A percentile compares a stretch with the other conserved stretches of the same genome.
Evolutionary conservation across 2,113 vertebrate species (phyloP).

Genomic region (Vanacampus margaritifer): DNA sequence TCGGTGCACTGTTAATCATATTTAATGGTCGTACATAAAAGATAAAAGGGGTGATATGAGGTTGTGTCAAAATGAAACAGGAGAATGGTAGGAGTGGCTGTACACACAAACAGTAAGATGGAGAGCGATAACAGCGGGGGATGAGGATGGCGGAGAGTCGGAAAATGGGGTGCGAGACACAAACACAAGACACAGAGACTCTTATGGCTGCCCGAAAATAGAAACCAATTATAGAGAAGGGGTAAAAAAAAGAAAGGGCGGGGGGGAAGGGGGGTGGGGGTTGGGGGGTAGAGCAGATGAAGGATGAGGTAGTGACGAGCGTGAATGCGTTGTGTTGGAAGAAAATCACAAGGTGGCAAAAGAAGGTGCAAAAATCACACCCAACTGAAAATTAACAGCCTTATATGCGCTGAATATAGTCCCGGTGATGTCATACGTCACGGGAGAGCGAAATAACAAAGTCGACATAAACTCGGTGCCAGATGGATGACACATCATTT

Average conservation of each 20-base stretch:
- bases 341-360: slow-evolving; percentile 61
- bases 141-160: slow-evolving; percentile 75
- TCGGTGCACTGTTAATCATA: slow-evolving; percentile 21
- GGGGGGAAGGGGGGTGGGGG: slow-evolving; percentile 42
- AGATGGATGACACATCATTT: slow-evolving; percentile 21
- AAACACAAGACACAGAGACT: slow-evolving; percentile 75
- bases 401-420: slow-evolving; percentile 45
- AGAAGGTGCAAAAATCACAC: slow-evolving; percentile 56
- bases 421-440: slow-evolving; percentile 36
- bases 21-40: slow-evolving; percentile 26
- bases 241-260: slow-evolving; percentile 65
- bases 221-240: slow-evolving; percentile 78
- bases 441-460: slow-evolving; percentile 7
- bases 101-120: slow-evolving; percentile 49
- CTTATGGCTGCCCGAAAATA: slow-evolving; percentile 77
- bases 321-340: slow-evolving; percentile 63
- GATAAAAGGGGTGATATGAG: slow-evolving; percentile 22
- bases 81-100: slow-evolving; percentile 17
- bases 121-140: slow-evolving; percentile 47
- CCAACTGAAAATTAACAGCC: slow-evolving; percentile 56
- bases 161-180: slow-evolving; percentile 76
- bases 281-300: slow-evolving; percentile 23
- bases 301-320: slow-evolving; percentile 58
- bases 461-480: slow-evolving; percentile 5
- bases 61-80: slow-evolving; percentile 18